Conservation (phyloP, 2,888 invertebrate genomes). For the Epicampocera succincta region DNA sequence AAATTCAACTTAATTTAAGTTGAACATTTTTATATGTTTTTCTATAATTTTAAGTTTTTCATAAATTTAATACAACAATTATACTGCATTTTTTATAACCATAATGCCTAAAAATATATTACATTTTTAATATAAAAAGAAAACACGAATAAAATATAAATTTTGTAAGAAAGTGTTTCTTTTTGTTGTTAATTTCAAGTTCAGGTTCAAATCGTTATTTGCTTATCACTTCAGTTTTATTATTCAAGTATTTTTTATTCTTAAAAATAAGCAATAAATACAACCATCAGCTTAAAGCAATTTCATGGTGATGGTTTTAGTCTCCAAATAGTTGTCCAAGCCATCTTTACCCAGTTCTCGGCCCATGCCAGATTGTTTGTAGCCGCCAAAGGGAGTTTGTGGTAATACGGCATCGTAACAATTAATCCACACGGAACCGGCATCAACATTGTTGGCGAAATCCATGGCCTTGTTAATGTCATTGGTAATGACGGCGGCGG, state of each 20-base stretch:
- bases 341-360: conserved; percentile 92
- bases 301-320: conserved; percentile 88
- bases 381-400: conserved; percentile 95
- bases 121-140: conserved; percentile 39
- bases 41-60: conserved; percentile 21
- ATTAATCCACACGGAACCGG: conserved; percentile 90
- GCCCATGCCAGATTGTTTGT: conserved; percentile 92
- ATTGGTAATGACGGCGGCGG: conserved; percentile 91
- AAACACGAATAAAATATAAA: conserved; percentile 6
- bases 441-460: conserved; percentile 88
- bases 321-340: conserved; percentile 89
- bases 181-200: no score
- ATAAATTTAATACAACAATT: conserved; percentile 6
- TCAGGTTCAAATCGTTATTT: no score
- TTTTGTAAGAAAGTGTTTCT: no score
- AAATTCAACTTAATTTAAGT: no score
- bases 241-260: no score
- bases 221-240: no score
- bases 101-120: conserved; percentile 39
- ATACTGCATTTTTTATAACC: conserved; percentile 26
- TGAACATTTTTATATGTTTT: background rate
- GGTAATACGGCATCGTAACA: conserved; percentile 82
- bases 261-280: no score
- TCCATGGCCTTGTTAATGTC: conserved; percentile 89
- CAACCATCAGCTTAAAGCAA: conserved; percentile 72